phyloP scores from a whole-genome alignment of 2,113 vertebrate species.

The Gobius niger region DNA sequence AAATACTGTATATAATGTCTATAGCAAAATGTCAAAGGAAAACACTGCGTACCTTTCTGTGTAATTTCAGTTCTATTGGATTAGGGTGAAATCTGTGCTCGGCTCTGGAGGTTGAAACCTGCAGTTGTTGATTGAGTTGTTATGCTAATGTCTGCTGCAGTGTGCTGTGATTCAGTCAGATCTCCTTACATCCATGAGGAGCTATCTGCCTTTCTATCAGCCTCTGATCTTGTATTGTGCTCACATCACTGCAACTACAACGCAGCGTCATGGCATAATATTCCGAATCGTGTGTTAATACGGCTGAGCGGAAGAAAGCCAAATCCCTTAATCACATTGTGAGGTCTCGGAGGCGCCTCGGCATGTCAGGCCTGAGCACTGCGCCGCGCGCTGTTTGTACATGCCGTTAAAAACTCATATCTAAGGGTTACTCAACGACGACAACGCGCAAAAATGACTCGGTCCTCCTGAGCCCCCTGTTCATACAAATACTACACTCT shows the following conservation, averaged over 20 bases:
- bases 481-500: neutral
- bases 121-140: conserved; percentile 3
- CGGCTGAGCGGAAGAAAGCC: conserved; percentile 10
- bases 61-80: conserved; percentile 1
- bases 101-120: neutral
- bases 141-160: conserved; percentile 5
- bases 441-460: conserved; percentile 3
- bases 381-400: neutral
- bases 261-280: conserved; percentile 1
- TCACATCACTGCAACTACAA: conserved; percentile 13
- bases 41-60: neutral
- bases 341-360: neutral
- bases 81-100: neutral
- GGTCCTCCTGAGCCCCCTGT: neutral
- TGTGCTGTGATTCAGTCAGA: neutral
- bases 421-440: conserved; percentile 2
- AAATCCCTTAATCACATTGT: conserved; percentile 15
- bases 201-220: neutral
- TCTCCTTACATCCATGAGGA: conserved; percentile 7
- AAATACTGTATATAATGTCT: no score
- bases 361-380: neutral
- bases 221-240: conserved; percentile 12
- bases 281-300: conserved; percentile 14
- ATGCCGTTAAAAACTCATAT: conserved; percentile 9
- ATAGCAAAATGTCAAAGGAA: neutral